Evolutionary conservation across 2,113 vertebrate genomes (phyloP).

Genomic region (Peromyscus californicus): DNA sequence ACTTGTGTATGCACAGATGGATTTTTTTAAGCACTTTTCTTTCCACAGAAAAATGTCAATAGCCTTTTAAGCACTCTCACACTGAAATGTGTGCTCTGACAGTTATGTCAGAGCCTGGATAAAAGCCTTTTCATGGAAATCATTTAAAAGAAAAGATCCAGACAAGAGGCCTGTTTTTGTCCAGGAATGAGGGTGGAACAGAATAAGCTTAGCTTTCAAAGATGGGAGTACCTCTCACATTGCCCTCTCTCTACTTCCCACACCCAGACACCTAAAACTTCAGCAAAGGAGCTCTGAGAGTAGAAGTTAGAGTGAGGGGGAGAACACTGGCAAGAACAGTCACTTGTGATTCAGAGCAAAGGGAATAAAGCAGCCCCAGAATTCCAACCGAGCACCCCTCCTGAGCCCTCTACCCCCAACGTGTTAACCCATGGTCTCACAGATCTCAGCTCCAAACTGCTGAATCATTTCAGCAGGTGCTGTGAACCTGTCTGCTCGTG

Average conservation of each 20-base stretch:
- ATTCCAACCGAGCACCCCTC: constrained; percentile 65
- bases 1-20: constrained; percentile 76
- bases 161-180: constrained; percentile 73
- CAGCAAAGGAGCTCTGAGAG: neutral
- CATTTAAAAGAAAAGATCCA: constrained; percentile 80
- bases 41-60: constrained; percentile 76
- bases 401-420: neutral
- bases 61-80: constrained; percentile 75
- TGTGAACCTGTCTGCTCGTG: constrained; percentile 68
- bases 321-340: neutral
- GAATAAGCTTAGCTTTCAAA: constrained; percentile 70
- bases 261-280: neutral
- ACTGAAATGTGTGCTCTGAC: constrained; percentile 80
- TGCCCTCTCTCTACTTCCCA: neutral
- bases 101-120: constrained; percentile 72
- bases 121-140: constrained; percentile 73
- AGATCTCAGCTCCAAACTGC: constrained; percentile 67
- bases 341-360: constrained; percentile 69
- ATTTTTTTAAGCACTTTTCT: constrained; percentile 53
- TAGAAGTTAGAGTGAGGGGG: neutral
- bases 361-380: constrained; percentile 72
- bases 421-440: constrained; percentile 33
- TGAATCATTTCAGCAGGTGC: constrained; percentile 79
- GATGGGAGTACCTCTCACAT: constrained; percentile 55
- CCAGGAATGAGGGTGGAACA: neutral